These are phyloP conservation scores for Bufo gargarizans DNA, from an alignment of 2,113 vertebrate genomes.

Conservation along the genomic window DNA sequence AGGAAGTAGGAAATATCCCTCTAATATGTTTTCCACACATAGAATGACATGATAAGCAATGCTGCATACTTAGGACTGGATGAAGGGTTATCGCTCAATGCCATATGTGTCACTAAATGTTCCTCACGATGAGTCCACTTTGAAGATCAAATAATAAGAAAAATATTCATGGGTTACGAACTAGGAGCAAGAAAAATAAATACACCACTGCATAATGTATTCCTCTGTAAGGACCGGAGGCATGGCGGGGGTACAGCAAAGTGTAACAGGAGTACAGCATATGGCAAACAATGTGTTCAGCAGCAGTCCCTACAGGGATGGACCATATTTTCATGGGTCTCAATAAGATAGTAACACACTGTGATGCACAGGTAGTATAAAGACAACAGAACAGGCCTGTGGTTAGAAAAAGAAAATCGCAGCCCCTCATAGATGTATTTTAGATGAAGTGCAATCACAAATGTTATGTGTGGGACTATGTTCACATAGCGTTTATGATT, in stretches of 20 bases:
- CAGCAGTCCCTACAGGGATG: no score
- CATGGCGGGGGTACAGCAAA: neutral
- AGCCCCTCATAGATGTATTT: no score
- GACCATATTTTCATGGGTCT: no score
- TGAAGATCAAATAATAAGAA: neutral
- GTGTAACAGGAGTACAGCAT: no score
- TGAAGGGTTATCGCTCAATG: constrained; percentile 18
- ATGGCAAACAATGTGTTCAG: no score
- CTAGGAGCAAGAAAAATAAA: neutral
- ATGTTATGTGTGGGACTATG: no score
- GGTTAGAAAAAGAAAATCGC: no score
- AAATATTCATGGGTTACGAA: neutral
- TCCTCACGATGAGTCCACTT: neutral
- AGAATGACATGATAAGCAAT: neutral
- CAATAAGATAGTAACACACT: no score
- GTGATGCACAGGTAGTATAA: no score
- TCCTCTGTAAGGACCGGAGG: neutral
- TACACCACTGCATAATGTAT: neutral
- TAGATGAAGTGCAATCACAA: no score
- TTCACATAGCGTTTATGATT: no score
- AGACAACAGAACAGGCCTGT: no score
- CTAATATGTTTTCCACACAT: constrained; percentile 30
- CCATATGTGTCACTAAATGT: neutral
- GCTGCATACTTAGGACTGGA: neutral
- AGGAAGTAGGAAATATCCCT: constrained; percentile 32